A percentile compares a stretch with the other conserved stretches of the same genome.
Evolutionary conservation across 1,140 invertebrate species (phyloP).

Genomic region (Leptopilina boulardi): DNA sequence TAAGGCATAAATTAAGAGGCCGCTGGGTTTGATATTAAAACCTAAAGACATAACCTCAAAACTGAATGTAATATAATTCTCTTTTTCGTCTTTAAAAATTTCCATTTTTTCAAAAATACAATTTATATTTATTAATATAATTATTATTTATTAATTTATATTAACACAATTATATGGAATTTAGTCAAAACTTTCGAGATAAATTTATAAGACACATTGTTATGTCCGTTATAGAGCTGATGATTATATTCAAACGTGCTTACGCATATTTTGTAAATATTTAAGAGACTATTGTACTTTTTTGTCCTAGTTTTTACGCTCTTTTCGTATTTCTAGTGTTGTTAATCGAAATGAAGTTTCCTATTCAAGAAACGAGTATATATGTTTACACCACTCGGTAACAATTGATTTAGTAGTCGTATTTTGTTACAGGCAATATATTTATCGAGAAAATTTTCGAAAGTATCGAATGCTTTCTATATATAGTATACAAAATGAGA

Average conservation of each 20-base stretch:
- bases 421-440: not conserved
- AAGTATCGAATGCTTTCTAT: not conserved
- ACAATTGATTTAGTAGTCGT: constrained; percentile 10
- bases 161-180: not conserved
- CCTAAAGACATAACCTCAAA: too few species aligned
- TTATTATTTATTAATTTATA: too few species aligned
- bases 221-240: not conserved
- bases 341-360: not conserved
- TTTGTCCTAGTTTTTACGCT: not conserved
- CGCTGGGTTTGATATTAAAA: too few species aligned
- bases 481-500: not conserved
- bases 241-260: constrained; percentile 20
- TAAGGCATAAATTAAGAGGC: too few species aligned
- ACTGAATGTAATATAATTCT: too few species aligned
- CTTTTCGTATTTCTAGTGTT: constrained; percentile 10
- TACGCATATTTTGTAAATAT: not conserved
- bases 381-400: not conserved
- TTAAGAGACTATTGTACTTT: not conserved
- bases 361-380: too few species aligned
- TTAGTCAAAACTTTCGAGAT: not conserved
- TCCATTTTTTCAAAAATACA: not conserved
- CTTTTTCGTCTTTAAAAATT: too few species aligned
- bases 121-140: too few species aligned
- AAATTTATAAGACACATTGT: constrained; percentile 4
- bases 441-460: not conserved